Evolutionary conservation across 2,113 vertebrate genomes (phyloP).

Genomic region (Phylloscopus whistleri): DNA sequence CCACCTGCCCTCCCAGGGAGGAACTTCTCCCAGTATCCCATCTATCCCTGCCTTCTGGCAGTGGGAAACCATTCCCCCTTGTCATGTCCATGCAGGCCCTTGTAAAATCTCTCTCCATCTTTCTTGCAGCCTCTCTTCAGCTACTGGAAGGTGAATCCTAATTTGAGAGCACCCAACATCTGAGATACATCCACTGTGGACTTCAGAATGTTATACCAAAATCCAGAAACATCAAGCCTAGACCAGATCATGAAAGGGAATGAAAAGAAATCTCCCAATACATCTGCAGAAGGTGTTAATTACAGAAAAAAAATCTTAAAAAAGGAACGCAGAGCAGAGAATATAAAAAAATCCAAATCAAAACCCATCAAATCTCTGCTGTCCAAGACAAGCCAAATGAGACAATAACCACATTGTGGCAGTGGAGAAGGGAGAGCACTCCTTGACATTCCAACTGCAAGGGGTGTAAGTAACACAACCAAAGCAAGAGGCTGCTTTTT

Average conservation of each 20-base stretch:
- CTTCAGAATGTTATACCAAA: not conserved
- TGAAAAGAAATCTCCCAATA: not conserved
- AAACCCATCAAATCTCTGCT: conserved; percentile 12
- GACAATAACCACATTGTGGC: conserved; percentile 54
- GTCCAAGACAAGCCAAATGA: conserved; percentile 50
- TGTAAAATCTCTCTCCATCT: not conserved
- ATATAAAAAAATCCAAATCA: not conserved
- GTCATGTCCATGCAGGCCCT: not conserved
- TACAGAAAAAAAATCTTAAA: not conserved
- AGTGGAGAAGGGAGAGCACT: conserved; percentile 1
- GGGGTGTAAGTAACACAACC: conserved; percentile 19
- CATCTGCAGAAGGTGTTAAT: not conserved
- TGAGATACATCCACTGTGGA: not conserved
- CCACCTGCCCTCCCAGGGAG: accelerated
- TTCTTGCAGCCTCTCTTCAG: not conserved
- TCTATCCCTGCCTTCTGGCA: not conserved
- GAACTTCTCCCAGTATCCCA: not conserved
- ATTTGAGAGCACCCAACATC: not conserved
- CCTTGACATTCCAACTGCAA: conserved; percentile 12
- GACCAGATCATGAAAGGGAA: not conserved
- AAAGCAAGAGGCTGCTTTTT: conserved; percentile 40
- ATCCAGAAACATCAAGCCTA: not conserved
- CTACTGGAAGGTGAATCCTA: not conserved
- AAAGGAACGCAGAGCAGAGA: not conserved
- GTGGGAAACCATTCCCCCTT: not conserved